Evolutionary conservation across 2,797 vertebrate genomes (phyloP), one percentile per base, ranked within the genome.

Genomic region (Psittacula echo): DNA sequence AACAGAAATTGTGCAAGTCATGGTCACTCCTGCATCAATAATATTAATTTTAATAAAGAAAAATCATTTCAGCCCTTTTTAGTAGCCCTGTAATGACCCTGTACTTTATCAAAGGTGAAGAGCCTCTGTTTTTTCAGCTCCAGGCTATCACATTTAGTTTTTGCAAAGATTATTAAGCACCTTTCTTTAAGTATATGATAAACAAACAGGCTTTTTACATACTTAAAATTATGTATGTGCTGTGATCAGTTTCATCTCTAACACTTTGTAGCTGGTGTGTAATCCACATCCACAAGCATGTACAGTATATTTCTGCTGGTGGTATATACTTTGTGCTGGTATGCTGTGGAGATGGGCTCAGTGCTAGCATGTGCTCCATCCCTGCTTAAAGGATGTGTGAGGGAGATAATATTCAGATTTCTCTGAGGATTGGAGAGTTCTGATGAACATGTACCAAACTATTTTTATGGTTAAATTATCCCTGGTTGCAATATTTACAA

Each of bases 201-300:
- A 48, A 34, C 5, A 68, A 32, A 3, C 44, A 44, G 22, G 76
- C 9, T 82, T 84, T 8, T 70, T 12, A 66, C 10, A 18, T 26
- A 66, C 1, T 7, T 53, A 74, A 79, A 82, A 42, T 50, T 32
- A 18, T 37, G 27, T 26, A 9, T 42, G 9, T 53, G 8, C 4
- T 84, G 19, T 50, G 14, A 32, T n/a, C 27, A 24, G 3, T 78
- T 87, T 77, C 7, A 39, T 8, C 13, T 74, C 37, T 64, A 53
- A 67, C 0, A 1, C 16, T 47, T 89, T 87, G 17, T 27, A 60
- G 10, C 4, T 56, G 22, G 4, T 67, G 26, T 7, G 32, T 34
- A 34, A 34, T 16, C 5, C 39, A 53, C 64, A 70, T 37, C 21
- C 24, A 51, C 11, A 74, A 50, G 8, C 4, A 13, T 0, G 0